Conservation (phyloP, 2,113 vertebrate genomes). For the Terrapene triunguis region DNA sequence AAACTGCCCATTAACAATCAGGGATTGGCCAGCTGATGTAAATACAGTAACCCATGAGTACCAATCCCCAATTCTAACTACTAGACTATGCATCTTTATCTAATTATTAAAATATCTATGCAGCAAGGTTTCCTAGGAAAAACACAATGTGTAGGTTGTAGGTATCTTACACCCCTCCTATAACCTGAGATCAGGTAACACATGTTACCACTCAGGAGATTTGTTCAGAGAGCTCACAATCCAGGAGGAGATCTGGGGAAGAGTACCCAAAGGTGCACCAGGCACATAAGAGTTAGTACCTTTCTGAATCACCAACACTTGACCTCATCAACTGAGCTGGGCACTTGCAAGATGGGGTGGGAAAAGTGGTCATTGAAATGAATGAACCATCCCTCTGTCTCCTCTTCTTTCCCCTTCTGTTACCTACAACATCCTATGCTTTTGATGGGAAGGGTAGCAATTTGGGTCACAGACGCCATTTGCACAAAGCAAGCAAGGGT, state of each 20-base stretch:
- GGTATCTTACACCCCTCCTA: background rate
- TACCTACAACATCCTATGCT: background rate
- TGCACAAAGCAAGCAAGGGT: background rate
- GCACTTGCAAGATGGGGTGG: background rate
- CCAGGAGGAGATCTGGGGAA: background rate
- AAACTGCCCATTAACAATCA: background rate
- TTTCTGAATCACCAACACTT: background rate
- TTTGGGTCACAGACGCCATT: background rate
- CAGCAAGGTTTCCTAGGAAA: background rate
- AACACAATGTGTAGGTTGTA: background rate
- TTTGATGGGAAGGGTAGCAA: background rate
- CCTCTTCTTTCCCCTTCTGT: background rate
- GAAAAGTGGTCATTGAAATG: background rate
- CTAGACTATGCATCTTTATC: background rate
- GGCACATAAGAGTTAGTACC: background rate
- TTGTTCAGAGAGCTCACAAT: background rate
- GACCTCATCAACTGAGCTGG: background rate
- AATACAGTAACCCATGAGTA: background rate
- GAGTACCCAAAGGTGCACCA: background rate
- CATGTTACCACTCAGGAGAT: background rate
- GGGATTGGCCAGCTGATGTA: background rate
- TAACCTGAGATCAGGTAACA: background rate
- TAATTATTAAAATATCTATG: background rate
- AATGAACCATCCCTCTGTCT: background rate
- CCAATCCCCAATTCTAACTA: background rate